Evolutionary conservation across 2,113 vertebrate genomes (phyloP).

Genomic region (Thunnus maccoyii): DNA sequence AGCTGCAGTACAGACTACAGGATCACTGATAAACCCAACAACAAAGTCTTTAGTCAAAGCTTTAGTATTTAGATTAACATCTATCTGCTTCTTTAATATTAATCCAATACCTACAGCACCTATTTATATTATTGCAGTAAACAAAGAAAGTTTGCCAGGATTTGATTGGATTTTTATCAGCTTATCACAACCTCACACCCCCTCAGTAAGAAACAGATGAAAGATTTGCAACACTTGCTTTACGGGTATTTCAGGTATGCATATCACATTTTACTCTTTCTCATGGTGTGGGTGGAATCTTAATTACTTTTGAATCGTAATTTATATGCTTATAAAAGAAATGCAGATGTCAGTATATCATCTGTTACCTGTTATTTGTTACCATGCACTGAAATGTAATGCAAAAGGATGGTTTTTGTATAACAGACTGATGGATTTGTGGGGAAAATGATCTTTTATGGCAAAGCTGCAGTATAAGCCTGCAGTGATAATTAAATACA

Average conservation of each 20-base stretch:
- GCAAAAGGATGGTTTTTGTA: too few species aligned
- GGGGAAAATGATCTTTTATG: not conserved
- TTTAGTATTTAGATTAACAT: not conserved
- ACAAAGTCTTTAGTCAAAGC: not conserved
- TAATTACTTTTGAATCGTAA: conserved; percentile 12
- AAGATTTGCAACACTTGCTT: conserved; percentile 12
- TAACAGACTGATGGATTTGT: not conserved
- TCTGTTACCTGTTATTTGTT: not conserved
- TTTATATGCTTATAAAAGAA: not conserved
- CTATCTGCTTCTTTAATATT: not conserved
- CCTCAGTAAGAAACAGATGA: conserved; percentile 2
- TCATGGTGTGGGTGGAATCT: conserved; percentile 29
- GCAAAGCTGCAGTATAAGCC: not conserved
- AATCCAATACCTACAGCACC: not conserved
- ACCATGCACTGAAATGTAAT: too few species aligned
- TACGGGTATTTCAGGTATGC: not conserved
- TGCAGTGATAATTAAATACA: too few species aligned
- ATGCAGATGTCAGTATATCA: not conserved
- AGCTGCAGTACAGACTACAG: not conserved
- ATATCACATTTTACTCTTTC: not conserved
- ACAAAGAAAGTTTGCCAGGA: conserved; percentile 11
- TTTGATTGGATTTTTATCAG: conserved; percentile 35
- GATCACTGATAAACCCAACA: not conserved
- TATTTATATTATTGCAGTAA: conserved; percentile 13
- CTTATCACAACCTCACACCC: conserved; percentile 17